A percentile compares a stretch with the other conserved stretches of the same genome.
Conservation (phyloP, 2,113 vertebrate genomes). For the Microcebus lehilahytsara region DNA sequence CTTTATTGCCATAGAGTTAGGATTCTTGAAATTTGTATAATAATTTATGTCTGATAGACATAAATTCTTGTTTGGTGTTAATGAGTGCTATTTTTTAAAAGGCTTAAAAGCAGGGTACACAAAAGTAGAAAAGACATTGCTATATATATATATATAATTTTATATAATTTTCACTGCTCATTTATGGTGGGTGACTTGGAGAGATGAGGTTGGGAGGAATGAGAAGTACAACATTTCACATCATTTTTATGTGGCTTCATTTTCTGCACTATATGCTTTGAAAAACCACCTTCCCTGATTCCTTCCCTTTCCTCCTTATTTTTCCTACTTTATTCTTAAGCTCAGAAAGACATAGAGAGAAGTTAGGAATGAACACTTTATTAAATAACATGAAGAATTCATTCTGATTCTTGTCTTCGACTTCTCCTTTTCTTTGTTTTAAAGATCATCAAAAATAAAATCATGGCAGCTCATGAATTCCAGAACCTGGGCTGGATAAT, state of each 20-base stretch:
- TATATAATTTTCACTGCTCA: neutral
- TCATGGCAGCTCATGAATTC: neutral
- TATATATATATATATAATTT: no score
- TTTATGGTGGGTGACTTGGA: neutral
- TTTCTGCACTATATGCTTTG: neutral
- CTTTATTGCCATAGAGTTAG: neutral
- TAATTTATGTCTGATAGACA: conserved; percentile 56
- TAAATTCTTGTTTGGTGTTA: conserved; percentile 53
- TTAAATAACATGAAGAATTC: conserved; percentile 38
- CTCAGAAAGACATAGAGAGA: conserved; percentile 30
- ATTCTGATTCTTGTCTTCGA: neutral
- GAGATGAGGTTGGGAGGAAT: neutral
- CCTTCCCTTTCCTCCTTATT: neutral
- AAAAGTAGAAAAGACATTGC: conserved; percentile 7
- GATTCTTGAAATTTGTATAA: conserved; percentile 35
- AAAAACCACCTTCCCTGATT: neutral
- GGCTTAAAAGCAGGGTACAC: conserved; percentile 17
- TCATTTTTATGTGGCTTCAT: neutral
- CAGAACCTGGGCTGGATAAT: neutral
- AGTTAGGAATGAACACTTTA: neutral
- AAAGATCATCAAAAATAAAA: conserved; percentile 29
- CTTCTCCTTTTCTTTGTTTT: conserved; percentile 31
- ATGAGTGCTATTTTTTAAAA: conserved; percentile 58
- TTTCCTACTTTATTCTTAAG: neutral
- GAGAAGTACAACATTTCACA: neutral